Base-by-base conservation (phyloP, 35 echinoderm and acorn worm species). In the Anneissia japonica region DNA sequence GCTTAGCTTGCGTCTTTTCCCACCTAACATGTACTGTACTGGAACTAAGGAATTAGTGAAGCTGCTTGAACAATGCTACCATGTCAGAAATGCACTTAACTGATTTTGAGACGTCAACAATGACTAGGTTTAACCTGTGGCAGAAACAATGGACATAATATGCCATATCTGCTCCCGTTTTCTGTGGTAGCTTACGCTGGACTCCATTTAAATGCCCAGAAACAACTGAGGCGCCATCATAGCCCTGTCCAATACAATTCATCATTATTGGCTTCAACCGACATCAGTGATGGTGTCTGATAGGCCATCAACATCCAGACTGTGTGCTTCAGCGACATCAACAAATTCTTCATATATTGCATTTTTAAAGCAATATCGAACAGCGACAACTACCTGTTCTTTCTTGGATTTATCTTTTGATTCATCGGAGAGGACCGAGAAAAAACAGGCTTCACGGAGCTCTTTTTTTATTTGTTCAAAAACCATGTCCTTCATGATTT, bases 81-180 rank as follows among this genome's bases (percentile, higher is more conserved):
- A 80, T 80, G 35, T 80, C 77, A 29, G 77, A 36, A 36, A 80
- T 80, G 30, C 77, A 80, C 38, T 80, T 80, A 12, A 37, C 77
- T 80, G 77, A 16, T 38, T 7, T 29, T 37, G 38, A 32, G 36
- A 35, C 76, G 33, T 34, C 32, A 64, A 78, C 36, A 32, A 35
- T 78, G 17, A 78, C 76, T 19, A 64, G 51, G 26, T 64, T 64
- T 64, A 64, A 23, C 1, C 51, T 9, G 26, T 64, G 51, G 1
- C 10, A 9, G 26, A 64, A 64, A 64, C 51, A 64, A 64, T 64
- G 51, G 26, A 64, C 51, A 64, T 64, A 64, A 64, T 64, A 64
- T 3, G 51, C 51, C 2, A 23, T 64, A 19, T 64, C 51, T 64
- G 21, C 51, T 16, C 51, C 21, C 51, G 26, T 64, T 23, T 9